Percentiles rank a stretch among this genome's conserved stretches.
phyloP scores from a whole-genome alignment of 2,113 vertebrate genomes.

The Phasianus colchicus region DNA sequence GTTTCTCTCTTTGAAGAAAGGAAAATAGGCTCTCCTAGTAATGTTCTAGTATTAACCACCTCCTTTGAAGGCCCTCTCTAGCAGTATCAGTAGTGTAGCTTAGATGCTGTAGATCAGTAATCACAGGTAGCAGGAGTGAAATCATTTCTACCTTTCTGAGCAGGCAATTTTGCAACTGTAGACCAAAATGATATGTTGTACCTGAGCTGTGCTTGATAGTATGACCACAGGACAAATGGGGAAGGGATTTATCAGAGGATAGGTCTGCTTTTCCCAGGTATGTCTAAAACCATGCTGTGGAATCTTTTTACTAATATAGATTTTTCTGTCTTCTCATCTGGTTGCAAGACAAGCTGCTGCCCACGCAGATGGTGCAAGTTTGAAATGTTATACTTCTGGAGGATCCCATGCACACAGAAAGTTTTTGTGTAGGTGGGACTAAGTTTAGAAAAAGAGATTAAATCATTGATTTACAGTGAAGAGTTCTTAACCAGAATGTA shows the following conservation, averaged over 20 bases:
- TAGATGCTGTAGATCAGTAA: background rate
- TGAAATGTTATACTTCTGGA: background rate
- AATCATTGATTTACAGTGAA: background rate
- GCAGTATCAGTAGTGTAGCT: background rate
- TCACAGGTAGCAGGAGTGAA: background rate
- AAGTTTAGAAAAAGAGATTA: background rate
- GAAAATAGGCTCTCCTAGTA: background rate
- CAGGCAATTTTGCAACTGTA: background rate
- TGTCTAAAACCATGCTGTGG: background rate
- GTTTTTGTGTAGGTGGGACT: background rate
- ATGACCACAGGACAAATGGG: background rate
- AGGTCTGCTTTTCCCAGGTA: background rate
- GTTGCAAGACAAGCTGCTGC: background rate
- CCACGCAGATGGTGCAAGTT: background rate
- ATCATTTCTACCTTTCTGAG: background rate
- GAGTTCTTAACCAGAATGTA: background rate
- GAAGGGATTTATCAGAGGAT: background rate
- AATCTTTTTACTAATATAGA: background rate
- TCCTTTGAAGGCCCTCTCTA: background rate
- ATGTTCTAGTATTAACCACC: background rate
- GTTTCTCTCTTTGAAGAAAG: background rate
- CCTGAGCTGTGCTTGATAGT: constrained; percentile 1
- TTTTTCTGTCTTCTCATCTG: background rate
- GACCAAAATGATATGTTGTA: background rate
- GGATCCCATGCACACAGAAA: background rate